Evolutionary conservation across 2,797 vertebrate genomes (phyloP).

Genomic region (Lagocephalus sceleratus): DNA sequence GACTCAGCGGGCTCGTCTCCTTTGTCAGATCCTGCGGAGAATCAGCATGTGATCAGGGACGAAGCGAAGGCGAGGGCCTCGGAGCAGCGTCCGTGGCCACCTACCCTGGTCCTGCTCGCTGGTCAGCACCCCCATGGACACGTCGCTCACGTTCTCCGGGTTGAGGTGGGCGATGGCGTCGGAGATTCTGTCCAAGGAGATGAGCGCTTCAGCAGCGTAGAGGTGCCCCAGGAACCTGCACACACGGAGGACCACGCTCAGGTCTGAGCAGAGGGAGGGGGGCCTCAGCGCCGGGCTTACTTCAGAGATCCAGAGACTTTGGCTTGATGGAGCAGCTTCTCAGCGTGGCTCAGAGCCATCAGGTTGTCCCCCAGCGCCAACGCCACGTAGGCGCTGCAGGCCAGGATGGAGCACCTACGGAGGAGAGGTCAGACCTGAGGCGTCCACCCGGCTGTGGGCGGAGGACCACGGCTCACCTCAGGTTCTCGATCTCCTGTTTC

Average conservation of each 20-base stretch:
- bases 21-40: constrained; percentile 87
- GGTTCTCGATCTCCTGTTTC: constrained; percentile 95
- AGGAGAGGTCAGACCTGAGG: background rate
- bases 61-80: rapidly evolving
- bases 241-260: background rate
- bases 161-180: constrained; percentile 97
- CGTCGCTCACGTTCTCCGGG: constrained; percentile 94
- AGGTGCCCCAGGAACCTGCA: constrained; percentile 94
- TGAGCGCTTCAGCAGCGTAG: constrained; percentile 97
- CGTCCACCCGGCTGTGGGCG: too few relatives aligned
- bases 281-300: constrained; percentile 68
- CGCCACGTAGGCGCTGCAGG: constrained; percentile 92
- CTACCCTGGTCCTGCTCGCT: constrained; percentile 96
- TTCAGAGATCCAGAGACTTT: constrained; percentile 96
- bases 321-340: constrained; percentile 94
- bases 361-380: constrained; percentile 95
- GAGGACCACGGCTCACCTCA: too few relatives aligned
- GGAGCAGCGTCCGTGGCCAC: background rate
- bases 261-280: background rate
- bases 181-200: constrained; percentile 97
- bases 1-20: constrained; percentile 92
- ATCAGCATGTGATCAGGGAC: background rate
- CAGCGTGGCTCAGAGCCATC: constrained; percentile 93
- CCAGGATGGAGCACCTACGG: constrained; percentile 91
- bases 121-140: constrained; percentile 88